Percentiles rank a stretch among this genome's conserved stretches.
Evolutionary conservation across 1,140 invertebrate genomes (phyloP).

Genomic region (Tetragonula clypearis): DNA sequence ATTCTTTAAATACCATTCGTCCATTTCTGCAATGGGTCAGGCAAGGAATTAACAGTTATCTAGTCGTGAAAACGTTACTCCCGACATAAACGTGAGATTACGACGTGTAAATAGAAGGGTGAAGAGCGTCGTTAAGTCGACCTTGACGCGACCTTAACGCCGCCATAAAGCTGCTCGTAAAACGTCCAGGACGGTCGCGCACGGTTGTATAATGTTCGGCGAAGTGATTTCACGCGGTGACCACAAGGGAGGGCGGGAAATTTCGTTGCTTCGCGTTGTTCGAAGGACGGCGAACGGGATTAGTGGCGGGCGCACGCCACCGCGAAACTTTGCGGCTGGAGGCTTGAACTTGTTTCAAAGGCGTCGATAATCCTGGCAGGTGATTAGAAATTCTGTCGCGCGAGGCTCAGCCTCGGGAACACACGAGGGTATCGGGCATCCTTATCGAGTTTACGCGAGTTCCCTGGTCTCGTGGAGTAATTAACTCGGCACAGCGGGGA

Average conservation of each 20-base stretch:
- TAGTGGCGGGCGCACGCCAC: not conserved
- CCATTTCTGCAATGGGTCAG: not conserved
- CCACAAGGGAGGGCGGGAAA: conserved; percentile 1
- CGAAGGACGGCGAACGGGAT: not conserved
- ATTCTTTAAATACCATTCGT: not conserved
- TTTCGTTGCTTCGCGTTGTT: not conserved
- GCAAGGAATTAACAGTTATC: not conserved
- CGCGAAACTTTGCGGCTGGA: conserved; percentile 16
- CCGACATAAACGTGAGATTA: not conserved
- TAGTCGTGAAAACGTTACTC: not conserved
- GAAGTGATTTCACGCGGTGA: conserved; percentile 28
- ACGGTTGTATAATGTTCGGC: not conserved
- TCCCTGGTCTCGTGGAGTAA: not conserved
- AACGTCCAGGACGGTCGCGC: not conserved
- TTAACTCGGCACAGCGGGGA: conserved; percentile 23
- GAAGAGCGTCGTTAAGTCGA: conserved; percentile 5
- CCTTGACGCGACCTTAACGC: conserved; percentile 12
- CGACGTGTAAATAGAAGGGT: not conserved
- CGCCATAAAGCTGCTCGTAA: not conserved
- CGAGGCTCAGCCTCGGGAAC: not conserved
- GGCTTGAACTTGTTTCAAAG: conserved; percentile 40
- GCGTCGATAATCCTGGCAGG: conserved; percentile 52
- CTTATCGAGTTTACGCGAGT: conserved; percentile 39
- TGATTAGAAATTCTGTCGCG: conserved; percentile 58
- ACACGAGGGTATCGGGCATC: conserved; percentile 22